A percentile compares a stretch with the other conserved stretches of the same genome.
Conservation (phyloP, 1,140 invertebrate genomes). For the Dreissena polymorpha region DNA sequence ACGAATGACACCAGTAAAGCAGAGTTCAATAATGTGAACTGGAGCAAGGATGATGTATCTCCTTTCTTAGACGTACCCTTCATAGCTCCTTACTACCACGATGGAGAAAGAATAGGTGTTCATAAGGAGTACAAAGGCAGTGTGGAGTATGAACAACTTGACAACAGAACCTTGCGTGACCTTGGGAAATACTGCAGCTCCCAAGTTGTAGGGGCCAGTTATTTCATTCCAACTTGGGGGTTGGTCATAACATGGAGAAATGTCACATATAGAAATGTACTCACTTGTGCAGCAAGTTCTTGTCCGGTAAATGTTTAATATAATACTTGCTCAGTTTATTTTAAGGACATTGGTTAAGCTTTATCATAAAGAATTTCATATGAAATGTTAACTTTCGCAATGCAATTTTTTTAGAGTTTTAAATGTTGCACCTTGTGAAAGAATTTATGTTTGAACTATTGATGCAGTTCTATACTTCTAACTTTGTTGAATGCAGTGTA, state of each 20-base stretch:
- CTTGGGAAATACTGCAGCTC: constrained; percentile 27
- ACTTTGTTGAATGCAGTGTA: too few species aligned
- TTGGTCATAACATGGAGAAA: constrained; percentile 61
- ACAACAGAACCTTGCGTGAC: not conserved
- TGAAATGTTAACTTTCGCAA: too few species aligned
- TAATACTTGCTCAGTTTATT: too few species aligned
- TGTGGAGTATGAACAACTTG: constrained; percentile 37
- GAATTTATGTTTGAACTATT: too few species aligned
- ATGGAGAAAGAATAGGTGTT: constrained; percentile 25
- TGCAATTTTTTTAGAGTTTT: too few species aligned
- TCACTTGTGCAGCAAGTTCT: not conserved
- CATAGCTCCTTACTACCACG: constrained; percentile 59
- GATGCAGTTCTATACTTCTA: too few species aligned
- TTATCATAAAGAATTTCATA: too few species aligned
- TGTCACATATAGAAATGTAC: constrained; percentile 21
- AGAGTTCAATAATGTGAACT: constrained; percentile 16
- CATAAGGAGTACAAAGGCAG: constrained; percentile 30
- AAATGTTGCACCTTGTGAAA: too few species aligned
- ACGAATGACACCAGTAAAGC: constrained; percentile 9
- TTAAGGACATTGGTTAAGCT: too few species aligned
- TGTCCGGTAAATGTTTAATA: too few species aligned
- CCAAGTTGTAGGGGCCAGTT: constrained; percentile 33
- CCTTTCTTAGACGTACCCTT: constrained; percentile 52
- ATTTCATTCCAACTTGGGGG: constrained; percentile 38
- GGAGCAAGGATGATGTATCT: constrained; percentile 27